Conservation (phyloP, 2,888 invertebrate genomes). For the Hyppa rectilinea region DNA sequence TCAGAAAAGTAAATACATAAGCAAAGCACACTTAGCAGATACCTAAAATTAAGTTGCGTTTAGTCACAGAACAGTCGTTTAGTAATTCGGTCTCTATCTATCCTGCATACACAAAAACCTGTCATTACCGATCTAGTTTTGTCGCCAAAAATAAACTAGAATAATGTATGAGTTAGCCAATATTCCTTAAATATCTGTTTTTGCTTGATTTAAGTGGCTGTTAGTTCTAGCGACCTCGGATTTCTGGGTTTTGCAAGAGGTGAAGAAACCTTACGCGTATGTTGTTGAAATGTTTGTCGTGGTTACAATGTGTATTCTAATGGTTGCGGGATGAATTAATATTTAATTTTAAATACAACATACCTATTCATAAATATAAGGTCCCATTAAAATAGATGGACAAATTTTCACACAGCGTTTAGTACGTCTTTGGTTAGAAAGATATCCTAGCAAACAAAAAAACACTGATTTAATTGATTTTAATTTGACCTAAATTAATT, state of each 20-base stretch:
- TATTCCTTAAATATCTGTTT: constrained; percentile 33
- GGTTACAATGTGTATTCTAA: not conserved
- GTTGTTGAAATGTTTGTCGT: constrained; percentile 45
- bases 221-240: constrained; percentile 50
- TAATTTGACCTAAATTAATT: too few species aligned
- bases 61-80: too few species aligned
- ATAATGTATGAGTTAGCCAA: constrained; percentile 42
- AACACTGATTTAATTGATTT: too few species aligned
- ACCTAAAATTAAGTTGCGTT: not conserved
- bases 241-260: constrained; percentile 54
- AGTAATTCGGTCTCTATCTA: not conserved
- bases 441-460: too few species aligned
- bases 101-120: constrained; percentile 19
- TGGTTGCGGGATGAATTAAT: constrained; percentile 5
- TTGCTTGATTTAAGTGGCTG: constrained; percentile 37
- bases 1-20: too few species aligned
- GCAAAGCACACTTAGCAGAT: too few species aligned
- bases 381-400: too few species aligned
- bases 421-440: too few species aligned
- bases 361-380: too few species aligned
- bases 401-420: too few species aligned
- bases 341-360: not conserved
- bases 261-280: constrained; percentile 56
- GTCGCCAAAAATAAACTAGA: constrained; percentile 19
- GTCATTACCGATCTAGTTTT: constrained; percentile 18